Conservation (phyloP, 1,140 invertebrate species). For the Pogonomyrmex barbatus region DNA sequence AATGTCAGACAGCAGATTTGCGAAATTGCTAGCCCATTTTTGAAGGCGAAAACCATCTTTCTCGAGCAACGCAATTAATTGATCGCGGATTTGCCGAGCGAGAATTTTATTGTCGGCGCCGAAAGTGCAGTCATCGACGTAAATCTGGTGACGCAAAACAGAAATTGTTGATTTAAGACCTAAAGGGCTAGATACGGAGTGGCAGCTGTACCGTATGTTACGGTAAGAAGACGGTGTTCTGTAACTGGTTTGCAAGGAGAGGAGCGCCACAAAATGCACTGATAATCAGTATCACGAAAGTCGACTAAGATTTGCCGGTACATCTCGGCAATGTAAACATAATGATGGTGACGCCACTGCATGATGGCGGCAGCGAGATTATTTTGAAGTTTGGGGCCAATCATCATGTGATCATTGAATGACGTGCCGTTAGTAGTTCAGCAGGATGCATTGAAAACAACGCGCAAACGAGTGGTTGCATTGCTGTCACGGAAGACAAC, state of each 20-base stretch:
- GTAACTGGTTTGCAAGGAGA: fast-evolving
- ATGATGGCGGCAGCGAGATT: not conserved
- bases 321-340: not conserved
- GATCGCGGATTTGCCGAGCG: not conserved
- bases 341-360: not conserved
- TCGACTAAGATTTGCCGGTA: not conserved
- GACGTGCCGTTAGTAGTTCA: not conserved
- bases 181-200: not conserved
- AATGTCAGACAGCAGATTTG: not conserved
- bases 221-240: fast-evolving
- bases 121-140: not conserved
- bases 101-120: not conserved
- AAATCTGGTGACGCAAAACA: not conserved
- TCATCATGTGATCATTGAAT: not conserved
- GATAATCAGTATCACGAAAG: not conserved
- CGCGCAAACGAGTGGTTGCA: not conserved
- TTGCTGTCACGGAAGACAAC: not conserved
- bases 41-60: not conserved
- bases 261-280: not conserved
- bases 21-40: not conserved
- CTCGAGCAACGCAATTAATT: not conserved
- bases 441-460: not conserved
- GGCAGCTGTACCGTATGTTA: not conserved
- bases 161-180: not conserved
- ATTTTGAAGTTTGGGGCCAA: not conserved